phyloP scores from a whole-genome alignment of 2,113 vertebrate species.

The Typhlomys cinereus region DNA sequence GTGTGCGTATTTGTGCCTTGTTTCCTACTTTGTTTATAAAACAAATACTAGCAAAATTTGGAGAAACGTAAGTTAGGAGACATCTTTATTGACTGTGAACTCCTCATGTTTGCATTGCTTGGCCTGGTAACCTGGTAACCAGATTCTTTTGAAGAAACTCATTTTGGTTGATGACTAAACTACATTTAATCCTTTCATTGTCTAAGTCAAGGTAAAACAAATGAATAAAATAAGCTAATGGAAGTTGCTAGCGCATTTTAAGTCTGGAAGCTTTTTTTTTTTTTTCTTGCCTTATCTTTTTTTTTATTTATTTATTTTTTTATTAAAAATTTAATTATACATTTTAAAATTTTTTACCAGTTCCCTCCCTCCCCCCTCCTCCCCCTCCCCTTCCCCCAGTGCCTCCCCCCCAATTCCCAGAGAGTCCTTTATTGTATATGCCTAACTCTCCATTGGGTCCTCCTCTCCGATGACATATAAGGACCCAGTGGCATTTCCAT shows the following conservation, averaged over 20 bases:
- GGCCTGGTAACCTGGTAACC: not conserved
- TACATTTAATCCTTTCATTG: slow-evolving; percentile 3
- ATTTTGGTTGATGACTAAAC: slow-evolving; percentile 46
- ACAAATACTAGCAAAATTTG: not conserved
- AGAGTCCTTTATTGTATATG: no score
- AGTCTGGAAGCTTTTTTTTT: no score
- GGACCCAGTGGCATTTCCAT: no score
- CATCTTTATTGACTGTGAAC: slow-evolving; percentile 17
- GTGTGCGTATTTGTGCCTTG: not conserved
- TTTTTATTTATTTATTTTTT: no score
- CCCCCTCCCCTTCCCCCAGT: no score
- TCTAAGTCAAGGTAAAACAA: not conserved
- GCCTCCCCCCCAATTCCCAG: no score
- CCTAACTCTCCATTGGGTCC: no score
- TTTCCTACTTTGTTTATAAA: not conserved
- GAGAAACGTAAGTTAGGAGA: not conserved
- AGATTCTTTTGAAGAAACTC: slow-evolving; percentile 24
- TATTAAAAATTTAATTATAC: no score
- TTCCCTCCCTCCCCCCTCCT: no score
- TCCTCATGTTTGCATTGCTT: slow-evolving; percentile 5
- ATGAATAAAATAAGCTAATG: not conserved
- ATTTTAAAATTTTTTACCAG: no score
- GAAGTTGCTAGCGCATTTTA: not conserved
- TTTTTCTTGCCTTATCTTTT: no score
- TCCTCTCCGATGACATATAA: no score